Evolutionary conservation across 2,888 invertebrate genomes (phyloP).

Genomic region (Coleophora flavipennella): DNA sequence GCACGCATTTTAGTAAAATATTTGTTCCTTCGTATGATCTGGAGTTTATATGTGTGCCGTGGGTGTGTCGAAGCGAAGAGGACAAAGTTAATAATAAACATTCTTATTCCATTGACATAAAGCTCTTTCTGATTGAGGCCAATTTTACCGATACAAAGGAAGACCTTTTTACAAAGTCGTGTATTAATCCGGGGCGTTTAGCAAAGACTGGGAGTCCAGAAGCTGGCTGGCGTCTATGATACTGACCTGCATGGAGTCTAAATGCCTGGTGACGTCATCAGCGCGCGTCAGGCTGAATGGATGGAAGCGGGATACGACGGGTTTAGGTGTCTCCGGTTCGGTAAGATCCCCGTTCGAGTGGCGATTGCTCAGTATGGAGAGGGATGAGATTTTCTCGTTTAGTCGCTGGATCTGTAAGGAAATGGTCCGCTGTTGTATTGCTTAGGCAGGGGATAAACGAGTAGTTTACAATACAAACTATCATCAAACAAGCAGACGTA

Average conservation of each 20-base stretch:
- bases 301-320: slow-evolving; percentile 48
- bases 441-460: too few relatives aligned
- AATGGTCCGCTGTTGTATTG: too few relatives aligned
- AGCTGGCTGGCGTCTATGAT: slow-evolving; percentile 75
- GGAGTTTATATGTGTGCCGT: too few relatives aligned
- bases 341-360: slow-evolving; percentile 31
- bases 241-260: slow-evolving; percentile 67
- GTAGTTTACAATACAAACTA: too few relatives aligned
- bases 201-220: slow-evolving; percentile 78
- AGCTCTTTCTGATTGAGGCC: too few relatives aligned
- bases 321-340: slow-evolving; percentile 13
- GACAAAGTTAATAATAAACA: too few relatives aligned
- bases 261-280: slow-evolving; percentile 20
- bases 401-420: slow-evolving; percentile 45
- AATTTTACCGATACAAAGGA: slow-evolving; percentile 9
- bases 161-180: background rate
- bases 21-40: too few relatives aligned
- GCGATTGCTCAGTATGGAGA: slow-evolving; percentile 41
- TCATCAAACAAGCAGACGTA: too few relatives aligned
- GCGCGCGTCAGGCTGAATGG: slow-evolving; percentile 47
- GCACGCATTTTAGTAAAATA: too few relatives aligned
- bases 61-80: too few relatives aligned
- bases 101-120: too few relatives aligned
- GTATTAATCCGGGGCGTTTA: slow-evolving; percentile 78
- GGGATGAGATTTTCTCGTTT: slow-evolving; percentile 43